Evolutionary conservation across 2,797 vertebrate species (phyloP).

Genomic region (Argentina silus): DNA sequence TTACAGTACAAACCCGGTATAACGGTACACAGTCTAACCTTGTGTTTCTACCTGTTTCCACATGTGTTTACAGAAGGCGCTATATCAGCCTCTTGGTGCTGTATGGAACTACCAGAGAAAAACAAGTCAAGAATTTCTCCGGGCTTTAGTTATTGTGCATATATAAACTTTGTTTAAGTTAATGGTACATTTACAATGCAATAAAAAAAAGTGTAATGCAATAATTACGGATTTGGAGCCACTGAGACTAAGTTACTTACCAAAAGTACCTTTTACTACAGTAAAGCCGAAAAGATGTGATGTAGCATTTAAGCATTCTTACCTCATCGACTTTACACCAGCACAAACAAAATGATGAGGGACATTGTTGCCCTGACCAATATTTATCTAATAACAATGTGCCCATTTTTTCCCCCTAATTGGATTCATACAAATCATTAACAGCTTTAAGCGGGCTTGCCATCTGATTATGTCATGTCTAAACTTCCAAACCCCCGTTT

Average conservation of each 20-base stretch:
- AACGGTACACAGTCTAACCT: too few relatives aligned
- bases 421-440: background rate
- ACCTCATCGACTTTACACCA: background rate
- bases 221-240: background rate
- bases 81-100: too few relatives aligned
- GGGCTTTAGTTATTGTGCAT: background rate
- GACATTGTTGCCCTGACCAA: too few relatives aligned
- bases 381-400: too few relatives aligned
- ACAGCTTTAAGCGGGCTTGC: background rate
- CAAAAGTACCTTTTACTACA: background rate
- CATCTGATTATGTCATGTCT: background rate
- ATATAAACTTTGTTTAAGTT: background rate
- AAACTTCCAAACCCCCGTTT: too few relatives aligned
- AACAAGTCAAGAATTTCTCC: too few relatives aligned
- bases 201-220: background rate
- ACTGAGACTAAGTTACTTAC: background rate
- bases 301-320: background rate
- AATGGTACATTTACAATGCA: background rate
- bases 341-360: background rate
- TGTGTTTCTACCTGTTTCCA: too few relatives aligned
- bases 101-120: too few relatives aligned
- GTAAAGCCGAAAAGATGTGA: background rate
- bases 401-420: background rate
- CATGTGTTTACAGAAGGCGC: too few relatives aligned
- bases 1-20: too few relatives aligned